These are phyloP conservation scores for Acrobasis consociella DNA, from an alignment of 2,888 invertebrate species.

Conservation along the genomic window DNA sequence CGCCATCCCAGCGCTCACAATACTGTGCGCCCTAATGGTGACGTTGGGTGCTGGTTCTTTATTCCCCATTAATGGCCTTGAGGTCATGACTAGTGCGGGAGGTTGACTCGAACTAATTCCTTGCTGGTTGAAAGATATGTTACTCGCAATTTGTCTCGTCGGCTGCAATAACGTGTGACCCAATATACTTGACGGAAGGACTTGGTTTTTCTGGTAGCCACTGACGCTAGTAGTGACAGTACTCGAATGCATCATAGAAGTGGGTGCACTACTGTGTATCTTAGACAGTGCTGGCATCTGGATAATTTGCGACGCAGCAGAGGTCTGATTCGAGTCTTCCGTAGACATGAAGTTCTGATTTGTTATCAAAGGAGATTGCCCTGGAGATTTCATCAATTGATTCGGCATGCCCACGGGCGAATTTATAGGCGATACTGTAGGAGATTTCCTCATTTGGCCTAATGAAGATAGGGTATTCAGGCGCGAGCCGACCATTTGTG, in stretches of 20 bases:
- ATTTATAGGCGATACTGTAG: constrained; percentile 71
- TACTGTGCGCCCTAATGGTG: constrained; percentile 72
- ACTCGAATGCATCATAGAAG: constrained; percentile 66
- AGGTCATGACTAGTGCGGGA: constrained; percentile 78
- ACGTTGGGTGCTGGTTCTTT: constrained; percentile 74
- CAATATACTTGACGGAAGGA: constrained; percentile 72
- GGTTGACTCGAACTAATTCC: constrained; percentile 78
- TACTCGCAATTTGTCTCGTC: constrained; percentile 65
- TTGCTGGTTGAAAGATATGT: constrained; percentile 66
- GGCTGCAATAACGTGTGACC: constrained; percentile 76
- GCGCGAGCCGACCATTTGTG: constrained; percentile 66
- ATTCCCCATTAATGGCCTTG: constrained; percentile 64
- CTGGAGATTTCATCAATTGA: constrained; percentile 71
- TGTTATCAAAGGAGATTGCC: constrained; percentile 66
- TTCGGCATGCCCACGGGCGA: constrained; percentile 67
- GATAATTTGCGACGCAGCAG: constrained; percentile 68
- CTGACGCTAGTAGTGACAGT: constrained; percentile 64
- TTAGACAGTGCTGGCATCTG: constrained; percentile 79
- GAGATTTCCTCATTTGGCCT: constrained; percentile 71
- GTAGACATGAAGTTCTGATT: constrained; percentile 55
- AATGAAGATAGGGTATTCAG: constrained; percentile 68
- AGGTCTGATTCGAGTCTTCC: constrained; percentile 56
- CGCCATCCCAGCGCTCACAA: constrained; percentile 66
- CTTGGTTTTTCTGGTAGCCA: constrained; percentile 63
- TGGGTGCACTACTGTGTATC: constrained; percentile 61